These are phyloP conservation scores for Dendroctonus valens DNA, from an alignment of 1,140 invertebrate genomes.

Conservation along the genomic window DNA sequence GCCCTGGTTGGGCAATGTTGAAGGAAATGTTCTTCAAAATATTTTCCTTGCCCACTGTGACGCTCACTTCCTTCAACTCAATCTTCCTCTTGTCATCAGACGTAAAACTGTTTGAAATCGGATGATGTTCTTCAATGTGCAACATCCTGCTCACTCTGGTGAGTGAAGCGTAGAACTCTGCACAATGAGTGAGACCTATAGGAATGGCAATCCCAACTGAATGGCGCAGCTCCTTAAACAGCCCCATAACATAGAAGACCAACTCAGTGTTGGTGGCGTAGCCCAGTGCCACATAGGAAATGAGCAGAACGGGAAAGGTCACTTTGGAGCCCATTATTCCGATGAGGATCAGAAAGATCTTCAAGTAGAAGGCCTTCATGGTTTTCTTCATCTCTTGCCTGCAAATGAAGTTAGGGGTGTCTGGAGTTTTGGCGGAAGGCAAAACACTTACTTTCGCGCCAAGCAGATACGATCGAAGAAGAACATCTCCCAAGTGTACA, in stretches of 20 bases:
- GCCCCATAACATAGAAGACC: slow-evolving; percentile 73
- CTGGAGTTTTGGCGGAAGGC: background rate
- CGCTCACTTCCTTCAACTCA: slow-evolving; percentile 64
- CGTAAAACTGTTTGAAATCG: background rate
- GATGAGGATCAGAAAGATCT: slow-evolving; percentile 33
- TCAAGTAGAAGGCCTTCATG: slow-evolving; percentile 38
- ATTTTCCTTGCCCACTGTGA: slow-evolving; percentile 42
- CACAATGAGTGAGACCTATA: slow-evolving; percentile 51
- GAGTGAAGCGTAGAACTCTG: slow-evolving; percentile 26
- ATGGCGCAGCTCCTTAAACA: slow-evolving; percentile 70
- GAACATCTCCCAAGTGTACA: slow-evolving; percentile 85
- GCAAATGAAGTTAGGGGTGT: slow-evolving; percentile 13
- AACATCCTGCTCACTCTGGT: slow-evolving; percentile 49
- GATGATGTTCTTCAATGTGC: slow-evolving; percentile 51
- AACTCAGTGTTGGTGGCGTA: slow-evolving; percentile 70
- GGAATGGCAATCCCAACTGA: slow-evolving; percentile 75
- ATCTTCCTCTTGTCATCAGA: slow-evolving; percentile 61
- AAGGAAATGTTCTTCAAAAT: slow-evolving; percentile 63
- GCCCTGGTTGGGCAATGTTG: slow-evolving; percentile 54
- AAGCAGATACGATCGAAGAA: slow-evolving; percentile 65
- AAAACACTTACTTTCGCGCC: slow-evolving; percentile 35
- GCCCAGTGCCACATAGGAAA: slow-evolving; percentile 70
- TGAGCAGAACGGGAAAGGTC: slow-evolving; percentile 54
- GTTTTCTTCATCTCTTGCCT: slow-evolving; percentile 41
- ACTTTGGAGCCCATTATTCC: slow-evolving; percentile 66